A percentile compares a stretch with the other conserved stretches of the same genome.
Conservation (phyloP, 2,113 vertebrate genomes). For the Limanda limanda region DNA sequence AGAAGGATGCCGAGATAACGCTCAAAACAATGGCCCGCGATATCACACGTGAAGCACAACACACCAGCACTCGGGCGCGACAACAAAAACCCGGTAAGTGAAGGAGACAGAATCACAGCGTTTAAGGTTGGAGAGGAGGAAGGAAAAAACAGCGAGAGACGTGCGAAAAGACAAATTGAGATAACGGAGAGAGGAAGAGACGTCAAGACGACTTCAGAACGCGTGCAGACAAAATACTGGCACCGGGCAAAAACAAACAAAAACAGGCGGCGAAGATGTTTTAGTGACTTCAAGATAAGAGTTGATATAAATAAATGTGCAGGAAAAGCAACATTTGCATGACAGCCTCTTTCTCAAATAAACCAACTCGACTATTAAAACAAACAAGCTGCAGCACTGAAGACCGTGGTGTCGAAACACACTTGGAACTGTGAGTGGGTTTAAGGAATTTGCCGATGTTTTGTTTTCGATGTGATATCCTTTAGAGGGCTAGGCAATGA, state of each 20-base stretch:
- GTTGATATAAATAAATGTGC: slow-evolving; percentile 24
- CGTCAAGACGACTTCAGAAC: slow-evolving; percentile 20
- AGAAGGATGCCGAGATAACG: slow-evolving; percentile 30
- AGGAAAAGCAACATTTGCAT: slow-evolving; percentile 14
- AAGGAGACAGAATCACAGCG: slow-evolving; percentile 51
- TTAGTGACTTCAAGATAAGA: slow-evolving; percentile 25
- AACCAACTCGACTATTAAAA: neutral
- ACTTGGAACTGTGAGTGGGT: slow-evolving; percentile 1
- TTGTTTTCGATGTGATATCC: slow-evolving; percentile 48
- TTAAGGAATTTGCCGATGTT: slow-evolving; percentile 53
- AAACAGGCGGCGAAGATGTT: slow-evolving; percentile 11
- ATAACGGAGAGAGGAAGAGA: slow-evolving; percentile 38
- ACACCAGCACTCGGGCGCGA: slow-evolving; percentile 5
- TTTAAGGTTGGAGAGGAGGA: slow-evolving; percentile 40
- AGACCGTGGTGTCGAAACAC: no score
- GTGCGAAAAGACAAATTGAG: slow-evolving; percentile 60
- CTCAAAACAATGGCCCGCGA: slow-evolving; percentile 31
- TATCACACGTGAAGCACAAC: slow-evolving; percentile 11
- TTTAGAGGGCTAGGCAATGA: slow-evolving; percentile 44
- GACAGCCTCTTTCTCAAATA: slow-evolving; percentile 4
- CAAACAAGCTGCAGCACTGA: neutral
- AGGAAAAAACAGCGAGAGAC: slow-evolving; percentile 47
- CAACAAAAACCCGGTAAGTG: slow-evolving; percentile 52
- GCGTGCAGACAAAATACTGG: slow-evolving; percentile 56
- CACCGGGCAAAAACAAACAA: slow-evolving; percentile 40